Base-by-base conservation (phyloP, 2,113 vertebrate species). In the Rhinichthys klamathensis region DNA sequence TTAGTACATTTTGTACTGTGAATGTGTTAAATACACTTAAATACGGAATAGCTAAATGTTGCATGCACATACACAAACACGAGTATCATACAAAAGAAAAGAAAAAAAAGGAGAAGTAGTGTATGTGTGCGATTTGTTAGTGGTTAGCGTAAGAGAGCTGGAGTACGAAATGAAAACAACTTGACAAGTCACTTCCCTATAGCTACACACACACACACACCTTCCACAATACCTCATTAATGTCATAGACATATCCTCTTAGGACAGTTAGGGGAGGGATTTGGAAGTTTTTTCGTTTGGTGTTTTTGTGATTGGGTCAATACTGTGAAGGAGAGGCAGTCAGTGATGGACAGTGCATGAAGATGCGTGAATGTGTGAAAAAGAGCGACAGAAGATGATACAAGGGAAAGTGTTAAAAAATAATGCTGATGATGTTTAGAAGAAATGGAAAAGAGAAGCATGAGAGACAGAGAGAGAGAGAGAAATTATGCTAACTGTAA, bases 121-220 rank as follows among this genome's bases (percentile, higher is more conserved):
- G 54, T 72, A 77, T 54, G 63, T 75, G 81, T 63, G 85, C 32
- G 41, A 82, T 83, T 73, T 51, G 65, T 60, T 70, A 35, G 75
- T 84, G 87, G 84, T 86, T 88, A 86, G 84, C 23, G 69, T 88
- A 86, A 86, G 87, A 88, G 80, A 75, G 84, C 76, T 60, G 76
- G 84, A 72, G 84, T 84, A 80, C 60, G 80, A 86, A 88, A 86
- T 88, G 81, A 88, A 86, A 86, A 88, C 81, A 88, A 88, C 82
- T 88, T 56, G 30, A 27, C 84, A 88, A 88, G 87, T 88, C 87
- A 88, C 85, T 88, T 88, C 87, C 77, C 85, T 83, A 25, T 54
- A 84, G 27, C n/a, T 15, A 82, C 10, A 74, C 46, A 82, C 27
- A 76, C 16, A 73, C 16, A 73, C 73, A 79, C 77, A 56, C 46